These are phyloP conservation scores for Leucophenga maculata DNA, from an alignment of 2,888 invertebrate species.

Conservation along the genomic window DNA sequence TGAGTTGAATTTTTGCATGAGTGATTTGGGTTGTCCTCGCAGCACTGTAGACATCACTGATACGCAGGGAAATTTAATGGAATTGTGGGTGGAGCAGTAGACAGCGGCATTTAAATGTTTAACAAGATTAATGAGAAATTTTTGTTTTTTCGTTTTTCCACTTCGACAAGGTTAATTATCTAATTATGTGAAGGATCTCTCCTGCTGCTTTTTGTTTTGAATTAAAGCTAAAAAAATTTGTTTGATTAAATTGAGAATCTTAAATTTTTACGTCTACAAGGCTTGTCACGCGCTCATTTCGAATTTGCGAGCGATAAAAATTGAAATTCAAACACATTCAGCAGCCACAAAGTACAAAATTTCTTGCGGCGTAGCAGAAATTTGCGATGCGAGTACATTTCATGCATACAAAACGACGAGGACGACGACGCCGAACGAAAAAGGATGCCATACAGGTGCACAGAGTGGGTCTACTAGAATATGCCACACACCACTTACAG, in stretches of 20 bases:
- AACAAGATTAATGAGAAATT: slow-evolving; percentile 50
- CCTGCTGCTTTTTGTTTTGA: neutral
- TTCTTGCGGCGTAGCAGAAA: slow-evolving; percentile 64
- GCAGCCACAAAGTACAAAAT: slow-evolving; percentile 32
- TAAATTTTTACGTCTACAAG: slow-evolving; percentile 37
- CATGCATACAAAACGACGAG: slow-evolving; percentile 64
- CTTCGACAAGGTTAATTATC: slow-evolving; percentile 11
- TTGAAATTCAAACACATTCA: slow-evolving; percentile 45
- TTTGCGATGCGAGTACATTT: slow-evolving; percentile 63
- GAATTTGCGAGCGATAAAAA: slow-evolving; percentile 68
- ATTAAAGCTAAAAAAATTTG: neutral
- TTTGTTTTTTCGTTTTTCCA: no score
- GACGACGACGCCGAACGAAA: slow-evolving; percentile 23
- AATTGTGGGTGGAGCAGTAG: neutral
- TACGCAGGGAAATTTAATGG: slow-evolving; percentile 17
- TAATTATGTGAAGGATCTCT: neutral
- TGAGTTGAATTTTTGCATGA: slow-evolving; percentile 17
- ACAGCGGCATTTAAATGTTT: slow-evolving; percentile 53
- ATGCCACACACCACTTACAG: slow-evolving; percentile 53
- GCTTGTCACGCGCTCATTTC: slow-evolving; percentile 66
- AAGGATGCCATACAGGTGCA: slow-evolving; percentile 17
- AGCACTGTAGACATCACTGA: neutral
- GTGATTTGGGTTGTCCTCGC: slow-evolving; percentile 14
- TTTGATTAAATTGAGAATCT: neutral
- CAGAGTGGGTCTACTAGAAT: neutral